Evolutionary conservation across 2,113 vertebrate species (phyloP).

Genomic region (Silurus glanis): DNA sequence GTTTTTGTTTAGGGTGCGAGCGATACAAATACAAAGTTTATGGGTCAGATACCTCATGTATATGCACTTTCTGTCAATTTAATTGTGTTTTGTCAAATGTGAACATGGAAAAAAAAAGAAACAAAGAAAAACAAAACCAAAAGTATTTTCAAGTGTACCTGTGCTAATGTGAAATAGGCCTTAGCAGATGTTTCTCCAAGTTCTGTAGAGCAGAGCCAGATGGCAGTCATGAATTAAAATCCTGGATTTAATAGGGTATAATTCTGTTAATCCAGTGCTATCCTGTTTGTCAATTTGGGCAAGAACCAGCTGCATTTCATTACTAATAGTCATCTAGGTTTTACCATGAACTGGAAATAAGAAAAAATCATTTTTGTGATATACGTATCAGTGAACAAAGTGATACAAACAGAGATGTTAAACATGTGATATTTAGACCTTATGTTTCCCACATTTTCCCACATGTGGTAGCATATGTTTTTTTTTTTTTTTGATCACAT

Average conservation of each 20-base stretch:
- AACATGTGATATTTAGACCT: background rate
- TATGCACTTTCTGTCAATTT: background rate
- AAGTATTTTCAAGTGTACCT: background rate
- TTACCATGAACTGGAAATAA: background rate
- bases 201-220: background rate
- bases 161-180: background rate
- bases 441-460: background rate
- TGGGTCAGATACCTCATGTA: background rate
- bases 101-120: background rate
- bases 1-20: too few relatives aligned
- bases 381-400: background rate
- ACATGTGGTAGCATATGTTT: background rate
- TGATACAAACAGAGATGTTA: background rate
- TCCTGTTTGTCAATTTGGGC: background rate
- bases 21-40: background rate
- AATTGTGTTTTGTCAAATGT: background rate
- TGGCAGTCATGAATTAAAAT: constrained; percentile 13
- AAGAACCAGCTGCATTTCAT: background rate
- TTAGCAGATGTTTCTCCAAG: constrained; percentile 9
- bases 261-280: constrained; percentile 21
- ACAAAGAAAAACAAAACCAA: background rate
- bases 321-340: background rate
- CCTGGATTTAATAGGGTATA: background rate
- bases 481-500: background rate
- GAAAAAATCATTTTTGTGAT: background rate